phyloP scores from a whole-genome alignment of 2,113 vertebrate genomes.

The Trachemys scripta region DNA sequence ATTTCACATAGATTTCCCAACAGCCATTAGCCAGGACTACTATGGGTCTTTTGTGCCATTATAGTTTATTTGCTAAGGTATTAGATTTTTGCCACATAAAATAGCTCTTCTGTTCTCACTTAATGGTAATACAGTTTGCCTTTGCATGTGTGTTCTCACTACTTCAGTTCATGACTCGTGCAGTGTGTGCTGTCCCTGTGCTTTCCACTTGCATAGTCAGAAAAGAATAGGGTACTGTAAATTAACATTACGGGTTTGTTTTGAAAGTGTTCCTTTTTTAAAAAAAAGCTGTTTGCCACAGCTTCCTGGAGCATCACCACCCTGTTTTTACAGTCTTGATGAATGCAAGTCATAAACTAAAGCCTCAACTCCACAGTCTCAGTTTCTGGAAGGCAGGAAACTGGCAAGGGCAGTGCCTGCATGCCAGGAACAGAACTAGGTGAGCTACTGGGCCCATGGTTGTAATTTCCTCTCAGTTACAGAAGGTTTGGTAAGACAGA shows the following conservation, averaged over 20 bases:
- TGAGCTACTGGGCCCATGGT: too few species aligned
- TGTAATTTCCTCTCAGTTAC: too few species aligned
- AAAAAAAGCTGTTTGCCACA: too few species aligned
- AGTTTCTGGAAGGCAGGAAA: neutral
- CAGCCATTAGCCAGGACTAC: neutral
- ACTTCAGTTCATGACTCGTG: neutral
- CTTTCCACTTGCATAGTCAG: neutral
- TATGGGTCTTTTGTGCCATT: neutral
- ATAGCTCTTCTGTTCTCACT: neutral
- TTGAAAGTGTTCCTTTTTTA: neutral
- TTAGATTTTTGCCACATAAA: neutral
- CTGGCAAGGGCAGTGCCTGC: neutral
- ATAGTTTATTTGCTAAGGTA: neutral
- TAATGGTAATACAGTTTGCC: neutral
- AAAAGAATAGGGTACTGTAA: neutral
- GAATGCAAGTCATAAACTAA: neutral
- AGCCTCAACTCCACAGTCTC: neutral
- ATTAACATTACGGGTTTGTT: neutral
- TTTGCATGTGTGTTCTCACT: neutral
- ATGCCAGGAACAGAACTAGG: neutral
- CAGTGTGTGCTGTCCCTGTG: neutral
- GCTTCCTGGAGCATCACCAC: too few species aligned
- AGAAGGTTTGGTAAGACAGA: neutral
- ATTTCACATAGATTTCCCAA: neutral
- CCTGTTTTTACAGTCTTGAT: too few species aligned